These are phyloP conservation scores for Pseudoatta argentina DNA, from an alignment of 1,140 invertebrate species.

Conservation along the genomic window DNA sequence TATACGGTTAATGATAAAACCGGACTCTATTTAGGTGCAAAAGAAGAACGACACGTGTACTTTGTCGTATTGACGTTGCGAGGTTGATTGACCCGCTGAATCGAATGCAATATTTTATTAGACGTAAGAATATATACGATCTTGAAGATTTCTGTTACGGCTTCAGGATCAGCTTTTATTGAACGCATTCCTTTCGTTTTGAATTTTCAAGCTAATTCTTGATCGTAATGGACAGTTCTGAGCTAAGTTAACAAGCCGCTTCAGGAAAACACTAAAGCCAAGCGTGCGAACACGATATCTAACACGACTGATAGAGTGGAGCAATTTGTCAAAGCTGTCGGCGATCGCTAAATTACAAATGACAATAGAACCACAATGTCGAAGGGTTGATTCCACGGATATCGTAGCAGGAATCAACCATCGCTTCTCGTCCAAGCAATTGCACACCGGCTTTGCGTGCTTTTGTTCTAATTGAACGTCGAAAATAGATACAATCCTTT, in stretches of 20 bases:
- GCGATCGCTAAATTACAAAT: conserved; percentile 36
- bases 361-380: conserved; percentile 24
- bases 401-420: conserved; percentile 19
- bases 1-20: conserved; percentile 43
- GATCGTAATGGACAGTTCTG: not conserved
- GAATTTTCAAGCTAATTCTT: not conserved
- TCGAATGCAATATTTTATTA: not conserved
- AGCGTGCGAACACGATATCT: conserved; percentile 23
- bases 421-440: not conserved
- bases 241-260: not conserved
- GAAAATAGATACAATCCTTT: conserved; percentile 56
- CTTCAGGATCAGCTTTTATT: not conserved
- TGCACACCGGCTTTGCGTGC: conserved; percentile 21
- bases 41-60: not conserved
- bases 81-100: not conserved
- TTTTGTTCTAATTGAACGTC: conserved; percentile 51
- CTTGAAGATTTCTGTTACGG: not conserved
- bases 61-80: not conserved
- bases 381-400: not conserved
- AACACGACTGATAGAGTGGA: conserved; percentile 19
- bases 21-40: not conserved
- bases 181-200: not conserved
- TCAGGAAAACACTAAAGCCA: conserved; percentile 11
- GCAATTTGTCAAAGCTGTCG: conserved; percentile 59
- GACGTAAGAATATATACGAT: not conserved